phyloP scores from a whole-genome alignment of 2,797 vertebrate species.

The Chromobotia macracanthus region DNA sequence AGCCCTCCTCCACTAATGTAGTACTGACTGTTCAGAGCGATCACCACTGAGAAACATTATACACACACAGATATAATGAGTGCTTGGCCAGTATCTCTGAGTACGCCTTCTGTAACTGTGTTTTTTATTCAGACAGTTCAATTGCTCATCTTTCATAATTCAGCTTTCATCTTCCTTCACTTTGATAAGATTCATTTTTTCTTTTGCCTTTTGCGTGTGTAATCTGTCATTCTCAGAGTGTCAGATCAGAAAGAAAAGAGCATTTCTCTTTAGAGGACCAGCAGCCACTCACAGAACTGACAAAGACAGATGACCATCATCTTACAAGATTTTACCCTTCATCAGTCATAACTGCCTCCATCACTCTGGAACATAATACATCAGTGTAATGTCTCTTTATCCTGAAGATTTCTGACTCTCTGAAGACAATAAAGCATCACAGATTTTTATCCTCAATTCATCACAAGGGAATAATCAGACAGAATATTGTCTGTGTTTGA shows the following conservation, averaged over 20 bases:
- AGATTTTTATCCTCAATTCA: conserved; percentile 1
- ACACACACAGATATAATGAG: conserved; percentile 31
- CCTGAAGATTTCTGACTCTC: conserved; percentile 50
- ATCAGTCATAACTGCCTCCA: conserved; percentile 22
- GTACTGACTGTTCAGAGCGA: conserved; percentile 87
- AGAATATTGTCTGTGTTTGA: neutral
- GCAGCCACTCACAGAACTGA: conserved; percentile 5
- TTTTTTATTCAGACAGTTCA: conserved; percentile 7
- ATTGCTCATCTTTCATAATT: conserved; percentile 31
- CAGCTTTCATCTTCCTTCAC: conserved; percentile 20
- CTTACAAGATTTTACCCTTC: conserved; percentile 25
- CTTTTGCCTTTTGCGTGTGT: conserved; percentile 12
- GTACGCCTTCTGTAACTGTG: neutral
- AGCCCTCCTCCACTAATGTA: conserved; percentile 90
- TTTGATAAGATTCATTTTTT: conserved; percentile 17
- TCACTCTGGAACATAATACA: conserved; percentile 47
- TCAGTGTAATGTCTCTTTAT: conserved; percentile 60
- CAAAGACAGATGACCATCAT: conserved; percentile 17
- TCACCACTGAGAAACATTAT: conserved; percentile 82
- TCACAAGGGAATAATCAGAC: neutral
- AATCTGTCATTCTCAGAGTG: conserved; percentile 1
- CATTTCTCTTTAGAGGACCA: neutral
- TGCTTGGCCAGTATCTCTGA: neutral
- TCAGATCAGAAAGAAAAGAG: conserved; percentile 21
- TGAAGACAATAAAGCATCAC: neutral